Evolutionary conservation across 1,140 invertebrate genomes (phyloP), one percentile per base, ranked within the genome.

Genomic region (Drosophila erecta): DNA sequence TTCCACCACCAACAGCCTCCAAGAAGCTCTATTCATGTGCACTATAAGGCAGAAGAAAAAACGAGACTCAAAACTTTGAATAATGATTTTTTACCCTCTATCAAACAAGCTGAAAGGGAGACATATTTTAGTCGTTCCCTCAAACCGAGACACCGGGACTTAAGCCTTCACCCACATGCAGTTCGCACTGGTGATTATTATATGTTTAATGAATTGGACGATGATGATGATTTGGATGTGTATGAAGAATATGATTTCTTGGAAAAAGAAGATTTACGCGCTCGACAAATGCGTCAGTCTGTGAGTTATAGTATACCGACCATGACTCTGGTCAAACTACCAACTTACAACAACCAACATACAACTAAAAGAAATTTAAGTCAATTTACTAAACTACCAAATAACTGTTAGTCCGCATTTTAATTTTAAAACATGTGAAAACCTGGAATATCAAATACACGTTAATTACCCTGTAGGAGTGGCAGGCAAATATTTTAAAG

Each of bases 211-310:
- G 71, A 79, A 17, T 49, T 65, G 1, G 71, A 76, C 3, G 83
- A 83, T 17, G 44, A 24, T 58, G 71, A 81, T 17, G 83, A 87
- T 22, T 60, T 78, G 10, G 47, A 79, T 15, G 17, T 73, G 2
- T 69, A 76, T 43, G 71, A 89, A 27, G 83, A 87, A 44, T 73
- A 73, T 40, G 83, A 87, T 66, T 87, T 87, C 53, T 41, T 86
- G 10, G 83, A 86, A 7, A 81, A 54, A 37, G 74, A 86, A 50
- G 83, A 86, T 17, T 17, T 69, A 10, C 59, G 46, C 3, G 47
- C 65, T 4, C 78, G 78, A 14, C 64, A 81, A 22, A 24, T 64
- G 20, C 46, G 70, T 30, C 17, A 65, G 46, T 46, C 46, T 20
- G 81, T 85, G 74, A 59, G 58, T 30, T 30, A 30, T 30, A 30